These are phyloP conservation scores for Laticauda colubrina DNA, from an alignment of 2,113 vertebrate species.

Conservation along the genomic window DNA sequence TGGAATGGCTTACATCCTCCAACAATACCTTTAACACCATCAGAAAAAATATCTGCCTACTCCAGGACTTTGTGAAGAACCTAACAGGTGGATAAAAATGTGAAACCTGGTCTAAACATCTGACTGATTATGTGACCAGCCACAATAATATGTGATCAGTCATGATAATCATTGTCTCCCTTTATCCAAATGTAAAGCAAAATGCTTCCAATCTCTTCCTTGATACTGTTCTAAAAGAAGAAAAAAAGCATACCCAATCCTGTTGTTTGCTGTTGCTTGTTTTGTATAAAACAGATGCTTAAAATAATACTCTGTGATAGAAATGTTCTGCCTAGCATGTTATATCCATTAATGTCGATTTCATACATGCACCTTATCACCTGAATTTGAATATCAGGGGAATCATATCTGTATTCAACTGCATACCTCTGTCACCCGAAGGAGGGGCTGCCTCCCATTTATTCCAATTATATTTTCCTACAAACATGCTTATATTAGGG, in stretches of 20 bases:
- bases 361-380: neutral
- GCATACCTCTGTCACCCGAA: neutral
- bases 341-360: neutral
- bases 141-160: neutral
- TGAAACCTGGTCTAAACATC: neutral
- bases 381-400: neutral
- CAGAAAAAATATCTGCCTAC: neutral
- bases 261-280: neutral
- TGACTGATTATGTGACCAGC: neutral
- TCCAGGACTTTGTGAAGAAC: neutral
- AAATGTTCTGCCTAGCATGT: neutral
- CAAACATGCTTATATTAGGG: conserved; percentile 3
- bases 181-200: neutral
- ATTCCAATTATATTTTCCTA: neutral
- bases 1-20: neutral
- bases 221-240: neutral
- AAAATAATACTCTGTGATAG: neutral
- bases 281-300: neutral
- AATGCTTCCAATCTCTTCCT: neutral
- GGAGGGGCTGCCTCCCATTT: neutral
- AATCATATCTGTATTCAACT: neutral
- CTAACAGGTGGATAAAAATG: neutral
- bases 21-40: neutral
- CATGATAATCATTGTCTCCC: neutral
- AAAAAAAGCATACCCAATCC: neutral